Evolutionary conservation across 2,113 vertebrate genomes (phyloP).

Genomic region (Tachycineta bicolor): DNA sequence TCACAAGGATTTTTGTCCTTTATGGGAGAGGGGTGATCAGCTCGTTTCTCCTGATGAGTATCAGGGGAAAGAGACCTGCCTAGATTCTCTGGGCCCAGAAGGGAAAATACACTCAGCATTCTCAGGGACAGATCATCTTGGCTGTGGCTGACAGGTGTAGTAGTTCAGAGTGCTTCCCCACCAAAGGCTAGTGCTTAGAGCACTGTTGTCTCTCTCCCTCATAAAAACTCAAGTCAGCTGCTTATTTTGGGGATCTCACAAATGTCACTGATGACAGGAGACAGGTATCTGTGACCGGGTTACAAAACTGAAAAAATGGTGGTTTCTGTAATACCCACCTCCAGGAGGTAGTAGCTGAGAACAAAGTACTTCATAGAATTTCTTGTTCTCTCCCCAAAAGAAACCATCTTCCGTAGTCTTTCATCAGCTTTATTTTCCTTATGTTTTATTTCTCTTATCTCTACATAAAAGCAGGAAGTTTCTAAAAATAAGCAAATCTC

Average conservation of each 20-base stretch:
- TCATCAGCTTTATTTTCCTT: neutral
- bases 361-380: neutral
- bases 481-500: neutral
- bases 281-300: neutral
- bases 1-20: neutral
- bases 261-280: neutral
- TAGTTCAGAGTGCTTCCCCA: neutral
- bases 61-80: neutral
- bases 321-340: neutral
- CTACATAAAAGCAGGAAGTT: neutral
- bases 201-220: neutral
- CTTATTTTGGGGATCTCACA: neutral
- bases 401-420: neutral
- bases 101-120: neutral
- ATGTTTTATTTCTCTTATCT: neutral
- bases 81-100: too few species aligned
- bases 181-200: neutral
- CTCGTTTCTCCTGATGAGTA: neutral
- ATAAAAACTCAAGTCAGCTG: neutral
- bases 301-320: neutral
- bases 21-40: neutral
- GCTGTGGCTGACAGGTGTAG: neutral
- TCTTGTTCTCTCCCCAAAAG: neutral
- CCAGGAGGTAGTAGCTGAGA: neutral
- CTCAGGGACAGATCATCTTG: neutral